Evolutionary conservation across 23 tunicate species (phyloP).

Genomic region (Diplosoma virens): DNA sequence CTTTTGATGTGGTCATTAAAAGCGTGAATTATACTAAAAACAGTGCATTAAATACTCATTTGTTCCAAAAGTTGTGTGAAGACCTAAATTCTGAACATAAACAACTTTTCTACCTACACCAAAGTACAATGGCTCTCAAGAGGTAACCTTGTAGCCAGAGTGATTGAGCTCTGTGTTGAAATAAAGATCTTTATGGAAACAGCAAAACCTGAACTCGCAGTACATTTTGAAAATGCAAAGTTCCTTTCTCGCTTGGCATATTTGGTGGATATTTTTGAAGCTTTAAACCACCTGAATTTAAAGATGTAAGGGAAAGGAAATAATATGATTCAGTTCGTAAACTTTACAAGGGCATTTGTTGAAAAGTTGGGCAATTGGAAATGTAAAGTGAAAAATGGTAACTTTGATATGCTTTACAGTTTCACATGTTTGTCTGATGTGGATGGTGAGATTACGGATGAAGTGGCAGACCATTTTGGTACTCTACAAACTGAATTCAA

Average conservation of each 20-base stretch:
- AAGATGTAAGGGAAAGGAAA: slow-evolving; percentile 26
- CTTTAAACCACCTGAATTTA: slow-evolving; percentile 42
- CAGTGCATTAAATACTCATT: slow-evolving; percentile 1
- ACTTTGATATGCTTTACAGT: slow-evolving; percentile 44
- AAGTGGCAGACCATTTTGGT: too few relatives aligned
- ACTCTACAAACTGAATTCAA: too few relatives aligned
- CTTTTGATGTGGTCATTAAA: too few relatives aligned
- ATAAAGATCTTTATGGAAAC: slow-evolving; percentile 21
- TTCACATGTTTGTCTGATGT: slow-evolving; percentile 43
- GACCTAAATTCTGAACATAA: slow-evolving; percentile 10
- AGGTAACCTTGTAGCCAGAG: slow-evolving; percentile 42
- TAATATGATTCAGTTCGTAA: slow-evolving; percentile 22
- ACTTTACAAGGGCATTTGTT: slow-evolving; percentile 41
- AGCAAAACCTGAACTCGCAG: slow-evolving; percentile 42
- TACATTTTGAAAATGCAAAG: slow-evolving; percentile 30
- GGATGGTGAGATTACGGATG: too few relatives aligned
- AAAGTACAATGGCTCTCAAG: slow-evolving; percentile 26
- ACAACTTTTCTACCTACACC: slow-evolving; percentile 7
- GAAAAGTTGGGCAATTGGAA: slow-evolving; percentile 43
- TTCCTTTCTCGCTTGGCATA: slow-evolving; percentile 37
- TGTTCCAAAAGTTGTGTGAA: slow-evolving; percentile 1
- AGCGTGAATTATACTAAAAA: too few relatives aligned
- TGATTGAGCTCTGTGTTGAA: slow-evolving; percentile 42
- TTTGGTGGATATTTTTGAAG: slow-evolving; percentile 36
- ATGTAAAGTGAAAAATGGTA: slow-evolving; percentile 36